Evolutionary conservation across 2,797 vertebrate genomes (phyloP).

Genomic region (Tenualosa ilisha): DNA sequence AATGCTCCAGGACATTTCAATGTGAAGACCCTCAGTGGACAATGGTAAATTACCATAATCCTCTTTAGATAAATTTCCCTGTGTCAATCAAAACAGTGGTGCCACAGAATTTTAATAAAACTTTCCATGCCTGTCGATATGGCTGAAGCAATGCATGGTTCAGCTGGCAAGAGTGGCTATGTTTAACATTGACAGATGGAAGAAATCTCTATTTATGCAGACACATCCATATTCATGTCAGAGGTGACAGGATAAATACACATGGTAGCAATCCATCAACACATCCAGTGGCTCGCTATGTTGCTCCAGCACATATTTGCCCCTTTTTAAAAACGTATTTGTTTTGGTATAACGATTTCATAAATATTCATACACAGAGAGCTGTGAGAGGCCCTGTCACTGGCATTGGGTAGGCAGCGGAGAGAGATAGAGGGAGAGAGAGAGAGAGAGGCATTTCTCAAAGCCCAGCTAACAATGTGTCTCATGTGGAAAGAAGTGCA

Average conservation of each 20-base stretch:
- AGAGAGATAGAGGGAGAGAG: background rate
- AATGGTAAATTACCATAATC: constrained; percentile 12
- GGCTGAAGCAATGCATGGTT: constrained; percentile 1
- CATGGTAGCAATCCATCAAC: constrained; percentile 37
- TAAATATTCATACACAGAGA: constrained; percentile 58
- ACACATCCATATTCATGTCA: constrained; percentile 25
- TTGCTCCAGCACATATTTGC: constrained; percentile 52
- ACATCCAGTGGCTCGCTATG: constrained; percentile 31
- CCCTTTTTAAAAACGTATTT: constrained; percentile 38
- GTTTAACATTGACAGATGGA: constrained; percentile 23
- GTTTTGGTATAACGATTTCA: constrained; percentile 43
- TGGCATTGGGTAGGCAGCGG: background rate
- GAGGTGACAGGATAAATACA: constrained; percentile 45
- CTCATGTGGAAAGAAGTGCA: constrained; percentile 32
- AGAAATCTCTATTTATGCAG: constrained; percentile 8
- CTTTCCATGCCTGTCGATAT: background rate
- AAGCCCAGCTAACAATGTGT: constrained; percentile 49
- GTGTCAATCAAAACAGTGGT: background rate
- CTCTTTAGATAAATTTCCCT: background rate
- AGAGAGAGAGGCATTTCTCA: constrained; percentile 38
- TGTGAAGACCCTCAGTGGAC: background rate
- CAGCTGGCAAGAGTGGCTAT: background rate
- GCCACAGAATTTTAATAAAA: constrained; percentile 2
- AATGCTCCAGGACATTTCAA: background rate
- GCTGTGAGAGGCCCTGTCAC: background rate